These are phyloP conservation scores for Ormyrus thymus DNA, from an alignment of 2,888 invertebrate species.

Conservation along the genomic window DNA sequence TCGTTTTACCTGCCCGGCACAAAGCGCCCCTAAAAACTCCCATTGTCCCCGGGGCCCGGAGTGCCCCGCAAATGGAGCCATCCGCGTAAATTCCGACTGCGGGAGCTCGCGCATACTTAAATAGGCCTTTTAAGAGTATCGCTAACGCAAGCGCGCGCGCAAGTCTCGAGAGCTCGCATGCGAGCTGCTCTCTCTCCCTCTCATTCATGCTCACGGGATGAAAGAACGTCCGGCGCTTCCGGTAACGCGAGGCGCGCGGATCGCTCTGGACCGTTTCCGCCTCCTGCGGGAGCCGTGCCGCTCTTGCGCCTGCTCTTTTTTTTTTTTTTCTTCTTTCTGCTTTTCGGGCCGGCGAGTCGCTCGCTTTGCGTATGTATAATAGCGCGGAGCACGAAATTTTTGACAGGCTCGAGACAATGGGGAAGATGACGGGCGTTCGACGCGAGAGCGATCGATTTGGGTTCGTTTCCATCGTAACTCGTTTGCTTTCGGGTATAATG, in stretches of 20 bases:
- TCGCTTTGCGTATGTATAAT: too few species aligned
- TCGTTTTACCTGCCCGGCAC: too few species aligned
- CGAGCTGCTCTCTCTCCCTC: not conserved
- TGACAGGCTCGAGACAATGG: not conserved
- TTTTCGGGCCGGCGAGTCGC: too few species aligned
- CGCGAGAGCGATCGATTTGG: not conserved
- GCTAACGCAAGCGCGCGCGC: too few species aligned
- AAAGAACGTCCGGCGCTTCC: slow-evolving; percentile 58
- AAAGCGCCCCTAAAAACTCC: too few species aligned
- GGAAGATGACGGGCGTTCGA: not conserved
- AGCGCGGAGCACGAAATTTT: not conserved
- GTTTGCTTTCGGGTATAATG: too few species aligned
- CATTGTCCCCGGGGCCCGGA: not conserved
- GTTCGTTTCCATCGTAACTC: too few species aligned
- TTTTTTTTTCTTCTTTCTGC: too few species aligned
- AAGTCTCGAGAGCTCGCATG: too few species aligned
- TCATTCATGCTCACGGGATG: slow-evolving; percentile 34
- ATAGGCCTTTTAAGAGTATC: too few species aligned
- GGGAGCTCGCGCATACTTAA: not conserved
- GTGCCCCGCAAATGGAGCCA: not conserved
- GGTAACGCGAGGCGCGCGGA: slow-evolving; percentile 65
- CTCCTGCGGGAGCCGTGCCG: slow-evolving; percentile 35
- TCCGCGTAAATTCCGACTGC: not conserved
- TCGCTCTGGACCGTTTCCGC: slow-evolving; percentile 64
- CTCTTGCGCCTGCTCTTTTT: too few species aligned